Evolutionary conservation across 2,888 invertebrate genomes (phyloP), one percentile per base, ranked within the genome.

Genomic region (Xanthia togata): DNA sequence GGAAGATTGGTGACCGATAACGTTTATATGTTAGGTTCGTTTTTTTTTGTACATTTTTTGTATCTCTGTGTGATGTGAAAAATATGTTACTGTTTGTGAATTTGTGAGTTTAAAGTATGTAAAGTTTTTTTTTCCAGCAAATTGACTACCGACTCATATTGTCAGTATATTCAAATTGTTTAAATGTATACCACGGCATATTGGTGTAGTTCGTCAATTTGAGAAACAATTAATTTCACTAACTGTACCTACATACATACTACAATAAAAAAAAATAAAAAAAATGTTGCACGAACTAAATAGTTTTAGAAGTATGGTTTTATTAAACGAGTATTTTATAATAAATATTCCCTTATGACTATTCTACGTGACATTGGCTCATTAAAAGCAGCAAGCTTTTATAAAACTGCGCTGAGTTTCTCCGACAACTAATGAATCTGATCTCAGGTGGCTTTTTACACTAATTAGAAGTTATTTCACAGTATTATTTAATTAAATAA

Each of bases 391-490:
- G 17, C 9, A 60, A 41, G 14, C 12, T 41, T 35, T 47, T 44
- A 78, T 62, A n/a, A 74, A 79, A 31, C 38, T 41, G 17, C 14
- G 31, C 50, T 20, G n/a, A n/a, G 9, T 64, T 62, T 44, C 20
- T 41, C 14, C 8, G 26, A 44, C 63, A 63, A 2, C 57, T 12
- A 57, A 81, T 75, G 35, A 68, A 55, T 81, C 20, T 53, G 26
- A 76, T 63, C 82, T 76, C 82, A 81, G 68, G 81, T 76, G 81
- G 57, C 68, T 38, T 47, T 57, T 81, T 67, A 63, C 4, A 20
- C 55, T 76, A 76, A 81, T 63, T 76, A 59, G 14, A 81, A 78
- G 55, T 79, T 64, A 35, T 65, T 67, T 41, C 60, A 50, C 26
- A 68, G 8, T 63, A 63, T 63, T 38, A 63, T 81, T 57, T 35